These are phyloP conservation scores for Leucoraja erinaceus DNA, from an alignment of 2,113 vertebrate genomes.

Conservation along the genomic window DNA sequence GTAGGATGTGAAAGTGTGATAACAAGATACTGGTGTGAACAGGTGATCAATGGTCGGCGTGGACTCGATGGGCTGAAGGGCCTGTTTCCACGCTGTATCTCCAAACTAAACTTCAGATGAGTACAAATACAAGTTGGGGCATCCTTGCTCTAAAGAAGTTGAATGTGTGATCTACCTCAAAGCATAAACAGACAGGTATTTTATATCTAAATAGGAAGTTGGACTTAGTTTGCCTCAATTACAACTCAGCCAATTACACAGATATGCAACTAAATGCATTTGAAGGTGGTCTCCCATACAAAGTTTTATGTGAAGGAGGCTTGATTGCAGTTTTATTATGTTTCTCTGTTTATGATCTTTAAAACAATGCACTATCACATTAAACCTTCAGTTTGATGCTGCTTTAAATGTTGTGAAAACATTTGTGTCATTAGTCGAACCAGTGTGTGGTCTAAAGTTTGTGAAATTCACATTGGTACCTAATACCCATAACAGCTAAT, in stretches of 20 bases:
- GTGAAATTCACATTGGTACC: slow-evolving; percentile 40
- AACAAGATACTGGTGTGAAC: no score
- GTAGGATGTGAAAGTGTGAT: no score
- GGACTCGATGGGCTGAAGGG: no score
- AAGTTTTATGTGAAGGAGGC: slow-evolving; percentile 49
- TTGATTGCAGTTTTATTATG: slow-evolving; percentile 49
- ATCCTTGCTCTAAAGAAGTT: no score
- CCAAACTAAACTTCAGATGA: neutral
- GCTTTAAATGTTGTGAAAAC: slow-evolving; percentile 50
- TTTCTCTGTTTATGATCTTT: slow-evolving; percentile 50
- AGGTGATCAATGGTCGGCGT: no score
- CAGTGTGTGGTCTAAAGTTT: slow-evolving; percentile 44
- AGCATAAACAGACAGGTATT: no score
- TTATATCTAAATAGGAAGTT: no score
- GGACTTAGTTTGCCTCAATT: no score
- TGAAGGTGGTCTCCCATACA: neutral
- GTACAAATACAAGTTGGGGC: no score
- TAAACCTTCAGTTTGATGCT: slow-evolving; percentile 48
- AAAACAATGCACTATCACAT: slow-evolving; percentile 48
- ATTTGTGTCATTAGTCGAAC: slow-evolving; percentile 46
- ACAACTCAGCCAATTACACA: no score
- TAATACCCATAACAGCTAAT: neutral
- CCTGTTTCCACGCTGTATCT: no score
- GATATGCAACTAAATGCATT: neutral
- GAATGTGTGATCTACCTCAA: no score